A percentile compares a stretch with the other conserved stretches of the same genome.
These are phyloP conservation scores for Ceratosolen solmsi DNA, from an alignment of 1,140 invertebrate species.

Conservation along the genomic window DNA sequence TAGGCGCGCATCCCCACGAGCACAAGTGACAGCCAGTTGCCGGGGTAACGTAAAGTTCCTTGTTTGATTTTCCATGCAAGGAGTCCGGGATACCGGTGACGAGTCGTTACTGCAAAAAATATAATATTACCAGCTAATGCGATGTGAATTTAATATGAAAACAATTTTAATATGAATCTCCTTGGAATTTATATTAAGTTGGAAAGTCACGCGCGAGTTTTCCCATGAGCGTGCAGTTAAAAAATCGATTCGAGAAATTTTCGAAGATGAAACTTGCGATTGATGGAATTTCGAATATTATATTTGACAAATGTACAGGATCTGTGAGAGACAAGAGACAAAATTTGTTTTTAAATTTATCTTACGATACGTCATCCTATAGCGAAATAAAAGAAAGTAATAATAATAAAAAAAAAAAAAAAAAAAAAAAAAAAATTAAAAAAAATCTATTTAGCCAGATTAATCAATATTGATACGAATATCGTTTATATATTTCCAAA, in stretches of 20 bases:
- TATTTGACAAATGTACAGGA: not conserved
- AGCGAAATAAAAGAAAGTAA: not conserved
- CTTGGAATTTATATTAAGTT: not conserved
- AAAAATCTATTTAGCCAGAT: too few species aligned
- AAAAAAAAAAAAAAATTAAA: too few species aligned
- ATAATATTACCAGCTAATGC: not conserved
- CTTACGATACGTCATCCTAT: not conserved
- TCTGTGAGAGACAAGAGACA: not conserved
- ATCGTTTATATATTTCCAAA: too few species aligned
- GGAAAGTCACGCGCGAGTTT: not conserved
- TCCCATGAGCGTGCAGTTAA: not conserved
- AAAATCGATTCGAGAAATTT: constrained; percentile 3
- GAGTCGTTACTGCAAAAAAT: not conserved
- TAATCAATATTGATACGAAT: too few species aligned
- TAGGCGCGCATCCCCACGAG: not conserved
- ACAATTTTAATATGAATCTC: not conserved
- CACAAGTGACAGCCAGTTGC: not conserved
- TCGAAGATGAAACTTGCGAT: not conserved
- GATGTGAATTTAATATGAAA: not conserved
- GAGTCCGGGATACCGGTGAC: not conserved
- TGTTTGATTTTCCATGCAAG: not conserved
- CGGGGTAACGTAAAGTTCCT: not conserved
- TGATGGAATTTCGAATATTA: not conserved
- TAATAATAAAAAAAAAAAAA: too few species aligned
- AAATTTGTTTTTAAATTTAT: not conserved